phyloP scores from a whole-genome alignment of 2,888 invertebrate species.

The Xestia ashworthii region DNA sequence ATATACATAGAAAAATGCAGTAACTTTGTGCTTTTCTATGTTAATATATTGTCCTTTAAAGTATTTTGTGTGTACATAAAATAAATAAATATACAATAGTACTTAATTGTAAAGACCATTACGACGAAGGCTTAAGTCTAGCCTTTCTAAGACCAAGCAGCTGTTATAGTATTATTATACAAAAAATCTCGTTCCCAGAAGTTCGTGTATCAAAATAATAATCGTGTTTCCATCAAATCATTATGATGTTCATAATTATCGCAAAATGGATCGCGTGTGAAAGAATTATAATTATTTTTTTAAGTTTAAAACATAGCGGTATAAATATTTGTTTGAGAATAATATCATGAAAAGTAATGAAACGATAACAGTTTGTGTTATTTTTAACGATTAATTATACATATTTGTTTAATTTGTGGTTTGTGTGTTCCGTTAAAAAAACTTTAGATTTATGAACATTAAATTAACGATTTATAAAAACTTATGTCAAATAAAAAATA shows the following conservation, averaged over 20 bases:
- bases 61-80: too few relatives aligned
- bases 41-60: too few relatives aligned
- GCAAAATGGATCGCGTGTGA: slow-evolving; percentile 50
- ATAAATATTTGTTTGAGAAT: slow-evolving; percentile 36
- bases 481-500: not conserved
- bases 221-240: slow-evolving; percentile 28
- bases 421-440: not conserved
- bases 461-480: not conserved
- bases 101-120: too few relatives aligned
- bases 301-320: not conserved
- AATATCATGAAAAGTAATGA: slow-evolving; percentile 15
- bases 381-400: not conserved
- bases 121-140: too few relatives aligned
- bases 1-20: too few relatives aligned
- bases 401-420: not conserved
- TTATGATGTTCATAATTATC: slow-evolving; percentile 35
- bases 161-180: not conserved
- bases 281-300: slow-evolving; percentile 22
- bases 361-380: not conserved
- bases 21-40: too few relatives aligned
- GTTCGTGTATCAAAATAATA: slow-evolving; percentile 15
- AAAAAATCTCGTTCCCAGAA: slow-evolving; percentile 6
- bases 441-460: not conserved
- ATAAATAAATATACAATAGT: too few relatives aligned
- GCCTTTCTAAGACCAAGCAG: not conserved